A percentile compares a stretch with the other conserved stretches of the same genome.
phyloP scores from a whole-genome alignment of 1,140 invertebrate genomes.

The Drosophila mauritiana region DNA sequence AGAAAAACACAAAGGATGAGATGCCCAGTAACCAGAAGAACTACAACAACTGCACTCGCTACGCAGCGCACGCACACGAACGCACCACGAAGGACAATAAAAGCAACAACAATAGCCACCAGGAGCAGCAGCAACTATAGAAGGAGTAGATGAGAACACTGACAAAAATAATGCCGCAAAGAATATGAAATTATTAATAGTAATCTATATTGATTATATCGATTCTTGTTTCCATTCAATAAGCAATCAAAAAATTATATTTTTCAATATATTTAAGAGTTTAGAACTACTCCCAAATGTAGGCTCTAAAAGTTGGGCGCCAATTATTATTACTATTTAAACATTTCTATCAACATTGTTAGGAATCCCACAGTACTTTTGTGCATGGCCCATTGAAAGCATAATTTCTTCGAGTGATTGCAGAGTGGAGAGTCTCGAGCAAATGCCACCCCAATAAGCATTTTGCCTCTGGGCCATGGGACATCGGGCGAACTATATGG shows the following conservation, averaged over 20 bases:
- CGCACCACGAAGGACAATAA: conserved; percentile 67
- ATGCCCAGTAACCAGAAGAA: conserved; percentile 61
- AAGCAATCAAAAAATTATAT: not conserved
- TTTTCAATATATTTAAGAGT: not conserved
- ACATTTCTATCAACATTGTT: not conserved
- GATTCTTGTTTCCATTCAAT: no score
- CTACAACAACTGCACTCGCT: conserved; percentile 55
- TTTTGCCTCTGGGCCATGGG: conserved; percentile 72
- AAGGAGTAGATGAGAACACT: conserved; percentile 30
- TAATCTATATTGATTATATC: no score
- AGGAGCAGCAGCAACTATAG: conserved; percentile 47
- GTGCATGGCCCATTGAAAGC: not conserved
- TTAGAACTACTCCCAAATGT: not conserved
- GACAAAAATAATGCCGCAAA: not conserved
- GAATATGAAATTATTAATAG: not conserved
- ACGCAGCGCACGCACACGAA: conserved; percentile 34
- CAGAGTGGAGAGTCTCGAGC: conserved; percentile 17
- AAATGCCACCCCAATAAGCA: conserved; percentile 80
- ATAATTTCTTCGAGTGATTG: conserved; percentile 12
- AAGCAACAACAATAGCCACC: conserved; percentile 26
- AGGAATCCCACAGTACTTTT: not conserved
- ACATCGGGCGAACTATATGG: conserved; percentile 49
- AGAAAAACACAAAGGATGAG: conserved; percentile 38
- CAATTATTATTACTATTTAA: not conserved
- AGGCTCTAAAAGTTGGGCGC: not conserved